Evolutionary conservation across 2,113 vertebrate genomes (phyloP), one percentile per base, ranked within the genome.

Genomic region (Phylloscopus trochiloides): DNA sequence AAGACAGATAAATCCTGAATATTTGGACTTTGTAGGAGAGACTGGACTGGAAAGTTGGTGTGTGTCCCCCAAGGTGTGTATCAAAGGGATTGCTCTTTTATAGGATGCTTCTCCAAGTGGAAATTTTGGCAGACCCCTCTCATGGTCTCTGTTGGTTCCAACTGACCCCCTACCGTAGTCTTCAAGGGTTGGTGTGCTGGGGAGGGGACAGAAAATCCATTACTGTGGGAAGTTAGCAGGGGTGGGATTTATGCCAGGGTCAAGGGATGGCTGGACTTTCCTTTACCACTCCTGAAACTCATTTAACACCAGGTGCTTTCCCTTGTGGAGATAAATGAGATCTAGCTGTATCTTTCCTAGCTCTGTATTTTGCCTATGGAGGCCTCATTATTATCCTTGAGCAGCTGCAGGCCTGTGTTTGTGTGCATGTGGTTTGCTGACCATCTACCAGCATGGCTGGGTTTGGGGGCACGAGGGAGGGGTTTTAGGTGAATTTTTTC

Each of bases 161-260:
- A 14, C 32, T 88, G 45, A 52, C 40, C 14, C 28, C 12, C 4
- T 1, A 51, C 17, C 24, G 5, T 59, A 42, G 25, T 54, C 20
- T 63, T 87, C 11, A 5, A 88, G 32, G 15, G 14, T 8, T 2
- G 3, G 2, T 2, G 0, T 43, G 26, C 25, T 68, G 36, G 38
- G 62, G 13, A 90, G 25, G 34, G 34, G 71, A 24, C 7, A 17
- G 10, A 42, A 79, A 68, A 73, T n/a, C 36, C 28, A 45, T 70
- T 31, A 11, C 48, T 34, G 15, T 7, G 14, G 24, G 40, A 88
- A 55, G 31, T 67, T 17, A 55, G 18, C 58, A 52, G 50, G 25
- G 22, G 0, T 48, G 28, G 45, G 67, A 42, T 73, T 83, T 86
- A 47, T 79, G 45, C 43, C 14, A 25, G 17, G 32, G 24, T 38